Evolutionary conservation across 2,888 invertebrate genomes (phyloP), one percentile per base, ranked within the genome.

Genomic region (Parnassius glacialis): DNA sequence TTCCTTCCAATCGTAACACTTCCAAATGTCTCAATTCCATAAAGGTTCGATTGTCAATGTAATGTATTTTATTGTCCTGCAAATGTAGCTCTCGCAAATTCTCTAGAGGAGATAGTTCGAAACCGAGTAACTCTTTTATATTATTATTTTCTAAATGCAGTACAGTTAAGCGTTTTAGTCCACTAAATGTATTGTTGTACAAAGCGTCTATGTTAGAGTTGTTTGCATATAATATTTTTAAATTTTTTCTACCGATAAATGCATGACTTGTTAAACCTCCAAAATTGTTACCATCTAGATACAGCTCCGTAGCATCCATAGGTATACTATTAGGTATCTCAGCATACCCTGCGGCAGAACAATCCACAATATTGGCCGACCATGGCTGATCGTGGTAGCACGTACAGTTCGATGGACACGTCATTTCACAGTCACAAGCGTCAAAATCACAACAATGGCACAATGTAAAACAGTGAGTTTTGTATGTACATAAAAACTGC

Each of bases 361-460:
- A 98, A 85, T 97, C 97, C 70, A 98, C 97, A 70, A 98, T 96
- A 82, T 98, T 98, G 2, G 97, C 96, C 20, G 96, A 95, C 97
- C 98, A 98, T 60, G 96, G 95, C 79, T 97, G 96, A 90, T 98
- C 98, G 82, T 97, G 97, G 92, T 97, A 98, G 82, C 98, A 98
- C 65, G 96, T 96, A 92, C 98, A 98, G 84, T 97, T 97, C 53
- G 93, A 94, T 55, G 98, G 98, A 83, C 98, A 98, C 70, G 96
- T 97, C 96, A 98, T 98, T 92, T 98, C 97, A 92, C 98, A 98
- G 90, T 98, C 98, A 92, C 98, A 98, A 59, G 97, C 97, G 84
- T 97, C 98, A 87, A 97, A 98, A 84, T 98, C 97, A 89, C 98
- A 98, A 91, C 98, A 98, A 81, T 97, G 97, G 80, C 98, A 98